These are phyloP conservation scores for Tridacna gigas DNA, from an alignment of 2,888 invertebrate species.

Conservation along the genomic window DNA sequence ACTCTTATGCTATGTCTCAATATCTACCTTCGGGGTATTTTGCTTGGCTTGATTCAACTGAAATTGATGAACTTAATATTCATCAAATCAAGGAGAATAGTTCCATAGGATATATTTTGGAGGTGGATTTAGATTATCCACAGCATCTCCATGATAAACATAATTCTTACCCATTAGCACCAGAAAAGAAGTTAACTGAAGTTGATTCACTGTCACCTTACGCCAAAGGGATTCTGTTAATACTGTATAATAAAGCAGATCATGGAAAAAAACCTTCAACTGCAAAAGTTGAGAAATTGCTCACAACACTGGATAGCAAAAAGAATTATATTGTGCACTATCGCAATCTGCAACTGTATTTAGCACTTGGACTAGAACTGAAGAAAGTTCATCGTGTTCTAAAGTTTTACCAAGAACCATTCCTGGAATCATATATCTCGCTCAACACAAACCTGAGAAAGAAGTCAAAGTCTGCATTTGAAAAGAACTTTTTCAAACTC, in stretches of 20 bases:
- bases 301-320: conserved; percentile 15
- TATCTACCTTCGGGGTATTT: conserved; percentile 60
- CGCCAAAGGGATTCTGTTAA: conserved; percentile 11
- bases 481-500: not conserved
- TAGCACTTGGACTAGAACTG: conserved; percentile 67
- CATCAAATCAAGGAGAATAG: not conserved
- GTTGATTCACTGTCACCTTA: conserved; percentile 15
- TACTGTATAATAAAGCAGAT: conserved; percentile 18
- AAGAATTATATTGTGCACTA: conserved; percentile 70
- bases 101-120: conserved; percentile 30
- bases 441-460: conserved; percentile 2
- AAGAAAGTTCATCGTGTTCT: conserved; percentile 75
- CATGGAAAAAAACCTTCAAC: not conserved
- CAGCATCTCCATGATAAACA: conserved; percentile 25
- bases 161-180: conserved; percentile 33
- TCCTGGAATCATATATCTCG: conserved; percentile 80
- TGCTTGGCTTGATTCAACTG: conserved; percentile 52
- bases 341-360: conserved; percentile 76
- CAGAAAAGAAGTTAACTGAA: conserved; percentile 17
- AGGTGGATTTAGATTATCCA: conserved; percentile 34
- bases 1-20: conserved; percentile 69
- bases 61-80: conserved; percentile 28
- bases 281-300: conserved; percentile 23
- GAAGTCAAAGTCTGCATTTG: conserved; percentile 5
- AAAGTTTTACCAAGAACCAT: conserved; percentile 74